Base-by-base conservation (phyloP, 2,797 vertebrate species). In the Balearica regulorum region DNA sequence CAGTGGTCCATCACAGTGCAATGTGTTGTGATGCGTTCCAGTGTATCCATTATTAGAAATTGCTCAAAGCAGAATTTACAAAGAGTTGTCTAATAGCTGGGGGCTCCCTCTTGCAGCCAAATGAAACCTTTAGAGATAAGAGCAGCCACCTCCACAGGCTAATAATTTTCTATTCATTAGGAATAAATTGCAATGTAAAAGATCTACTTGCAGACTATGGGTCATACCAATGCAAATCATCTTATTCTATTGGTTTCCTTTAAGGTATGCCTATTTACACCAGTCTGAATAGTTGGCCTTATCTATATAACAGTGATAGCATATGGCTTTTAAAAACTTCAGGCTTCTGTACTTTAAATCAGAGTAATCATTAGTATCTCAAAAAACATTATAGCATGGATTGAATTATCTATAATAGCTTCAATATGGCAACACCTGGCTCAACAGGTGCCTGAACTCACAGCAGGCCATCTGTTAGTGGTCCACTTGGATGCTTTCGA, bases 361-460 rank as follows among this genome's bases (percentile, higher is more conserved):
- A 72, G 71, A 92, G 57, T 4, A 5, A 94, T 86, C 72, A 89
- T 96, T 93, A 94, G 65, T 84, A 95, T 95, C 91, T 96, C 90
- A 84, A 95, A 96, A 94, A 95, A 58, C 86, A 77, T 70, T 64
- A 53, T 89, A 77, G 65, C 84, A 68, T 29, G 54, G 89, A 90
- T 54, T 93, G 90, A 93, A 90, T 96, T 94, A 78, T 90, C 89
- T 90, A 64, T 91, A 97, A 96, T 95, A 80, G 78, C 89, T 90
- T 96, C 93, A 93, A 66, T 93, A 93, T 90, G 92, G 86, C 61
- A 95, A 88, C 90, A 94, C 90, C 88, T 96, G 83, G 70, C 79
- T 89, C 91, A 92, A 87, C 80, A 91, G 92, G 91, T 94, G 85
- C 90, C 88, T 95, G 81, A 83, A 97, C 82, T 85, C 93, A 95